phyloP scores from a whole-genome alignment of 2,797 vertebrate species.

The Columba guinea region DNA sequence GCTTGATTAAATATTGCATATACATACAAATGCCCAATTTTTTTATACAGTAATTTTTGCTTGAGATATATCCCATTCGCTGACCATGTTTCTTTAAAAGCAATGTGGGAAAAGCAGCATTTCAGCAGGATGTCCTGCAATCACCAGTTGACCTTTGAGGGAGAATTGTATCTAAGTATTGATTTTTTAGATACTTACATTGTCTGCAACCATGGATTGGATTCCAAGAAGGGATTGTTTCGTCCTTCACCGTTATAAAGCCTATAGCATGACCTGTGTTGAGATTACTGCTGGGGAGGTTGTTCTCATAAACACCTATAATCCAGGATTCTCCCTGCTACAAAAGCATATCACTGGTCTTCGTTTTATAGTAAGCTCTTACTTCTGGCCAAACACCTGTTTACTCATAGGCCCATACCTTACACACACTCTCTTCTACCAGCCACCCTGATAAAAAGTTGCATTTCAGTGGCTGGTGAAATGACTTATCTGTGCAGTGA shows the following conservation, averaged over 20 bases:
- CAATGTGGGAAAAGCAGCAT: neutral
- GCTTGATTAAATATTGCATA: neutral
- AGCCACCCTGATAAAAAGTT: neutral
- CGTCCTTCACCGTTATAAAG: neutral
- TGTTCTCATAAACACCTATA: neutral
- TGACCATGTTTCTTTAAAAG: neutral
- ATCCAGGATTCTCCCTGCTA: neutral
- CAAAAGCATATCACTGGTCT: neutral
- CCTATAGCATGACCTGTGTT: neutral
- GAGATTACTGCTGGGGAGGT: neutral
- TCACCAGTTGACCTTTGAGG: neutral
- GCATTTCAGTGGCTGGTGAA: neutral
- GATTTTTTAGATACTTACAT: neutral
- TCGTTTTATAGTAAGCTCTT: neutral
- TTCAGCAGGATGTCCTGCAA: neutral
- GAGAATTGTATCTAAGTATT: neutral
- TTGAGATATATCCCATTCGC: neutral
- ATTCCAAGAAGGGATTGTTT: neutral
- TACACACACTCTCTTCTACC: neutral
- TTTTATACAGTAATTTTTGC: neutral
- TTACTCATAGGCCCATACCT: neutral
- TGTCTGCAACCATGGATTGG: neutral
- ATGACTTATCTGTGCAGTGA: neutral
- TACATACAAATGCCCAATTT: neutral
- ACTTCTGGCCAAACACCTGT: neutral